Evolutionary conservation across 2,113 vertebrate species (phyloP), one percentile per base, ranked within the genome.

Genomic region (Nycticebus coucang): DNA sequence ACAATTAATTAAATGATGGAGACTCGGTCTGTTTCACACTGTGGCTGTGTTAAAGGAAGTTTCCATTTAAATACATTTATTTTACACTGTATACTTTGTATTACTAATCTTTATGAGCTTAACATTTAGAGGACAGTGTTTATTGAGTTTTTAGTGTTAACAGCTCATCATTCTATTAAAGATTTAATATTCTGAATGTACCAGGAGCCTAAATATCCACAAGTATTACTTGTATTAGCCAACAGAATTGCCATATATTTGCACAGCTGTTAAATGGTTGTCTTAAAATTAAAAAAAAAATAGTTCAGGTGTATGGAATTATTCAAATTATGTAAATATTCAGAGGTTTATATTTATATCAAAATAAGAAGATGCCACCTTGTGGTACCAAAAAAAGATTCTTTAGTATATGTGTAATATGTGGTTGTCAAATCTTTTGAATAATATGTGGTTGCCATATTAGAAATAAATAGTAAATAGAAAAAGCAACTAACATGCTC

Each of bases 331-430:
- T 98, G 96, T 97, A 98, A 98, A 98, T 98, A 98, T 97, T 98
- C 97, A 69, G 94, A 97, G 74, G 77, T 98, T 98, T 97, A 96
- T 98, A 98, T 98, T 98, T 97, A 96, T 98, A 98, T 83, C 95
- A 98, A 98, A 99, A 99, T 98, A 98, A 98, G 98, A 99, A 99
- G 98, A 98, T 98, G 98, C 99, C 99, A 99, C 98, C 99, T 99
- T 99, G 99, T 99, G 98, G 99, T 97, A 91, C 37, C 96, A 96
- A 97, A n/a, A 97, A 85, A 69, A 94, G 93, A 62, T 94, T 96
- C 60, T 97, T 93, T 66, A 96, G 79, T 84, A 83, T 86, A 64
- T 94, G 8, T 89, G 12, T 96, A 91, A 60, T 94, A 88, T 64
- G 18, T 77, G 68, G 45, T 59, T 74, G 33, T 89, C n/a, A 96